A percentile compares a stretch with the other conserved stretches of the same genome.
Evolutionary conservation across 2,113 vertebrate species (phyloP).

Genomic region (Aepyceros melampus): DNA sequence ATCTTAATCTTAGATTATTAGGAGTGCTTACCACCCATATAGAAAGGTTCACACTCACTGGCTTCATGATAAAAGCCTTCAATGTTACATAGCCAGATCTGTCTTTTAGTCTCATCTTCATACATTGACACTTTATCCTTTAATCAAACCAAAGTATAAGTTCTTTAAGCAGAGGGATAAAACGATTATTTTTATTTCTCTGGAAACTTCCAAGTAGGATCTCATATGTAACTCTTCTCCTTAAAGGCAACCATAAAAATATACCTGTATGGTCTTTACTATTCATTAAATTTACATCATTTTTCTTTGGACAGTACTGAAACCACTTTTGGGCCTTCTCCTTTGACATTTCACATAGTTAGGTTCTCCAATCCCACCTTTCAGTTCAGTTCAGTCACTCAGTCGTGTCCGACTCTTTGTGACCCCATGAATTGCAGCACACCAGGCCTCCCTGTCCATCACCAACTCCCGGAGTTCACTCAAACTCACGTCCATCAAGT

Average conservation of each 20-base stretch:
- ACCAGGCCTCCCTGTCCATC: too few relatives aligned
- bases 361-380: not conserved
- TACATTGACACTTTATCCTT: not conserved
- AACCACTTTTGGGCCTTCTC: not conserved
- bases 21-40: not conserved
- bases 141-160: not conserved
- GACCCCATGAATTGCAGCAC: too few relatives aligned
- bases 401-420: rapidly evolving
- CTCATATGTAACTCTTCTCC: not conserved
- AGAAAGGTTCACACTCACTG: not conserved
- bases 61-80: not conserved
- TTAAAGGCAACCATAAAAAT: not conserved
- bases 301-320: not conserved
- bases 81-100: not conserved
- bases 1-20: not conserved
- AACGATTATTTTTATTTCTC: not conserved
- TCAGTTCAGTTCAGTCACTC: not conserved
- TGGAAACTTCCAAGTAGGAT: not conserved
- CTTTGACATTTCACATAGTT: not conserved
- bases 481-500: too few relatives aligned
- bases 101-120: not conserved
- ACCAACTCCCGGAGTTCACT: too few relatives aligned
- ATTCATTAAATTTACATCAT: not conserved
- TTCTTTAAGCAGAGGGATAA: not conserved
- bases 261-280: not conserved